phyloP scores from a whole-genome alignment of 1,140 invertebrate species.

The Pseudomyrmex sp. region DNA sequence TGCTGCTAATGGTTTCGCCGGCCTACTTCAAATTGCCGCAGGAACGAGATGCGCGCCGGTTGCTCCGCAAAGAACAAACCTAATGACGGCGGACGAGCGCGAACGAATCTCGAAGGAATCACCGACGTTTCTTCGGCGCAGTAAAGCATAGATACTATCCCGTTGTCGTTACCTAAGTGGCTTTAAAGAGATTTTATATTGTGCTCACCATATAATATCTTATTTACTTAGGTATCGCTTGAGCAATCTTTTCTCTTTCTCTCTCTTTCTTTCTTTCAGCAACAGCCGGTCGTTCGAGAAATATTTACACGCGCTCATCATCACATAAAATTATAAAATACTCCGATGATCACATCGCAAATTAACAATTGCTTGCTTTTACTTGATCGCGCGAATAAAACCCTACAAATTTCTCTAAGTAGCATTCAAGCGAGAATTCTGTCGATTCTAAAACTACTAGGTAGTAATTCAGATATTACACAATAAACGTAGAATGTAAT shows the following conservation, averaged over 20 bases:
- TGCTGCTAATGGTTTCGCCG: slow-evolving; percentile 59
- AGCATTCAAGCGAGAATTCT: not conserved
- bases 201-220: slow-evolving; percentile 31
- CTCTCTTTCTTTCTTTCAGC: not conserved
- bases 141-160: slow-evolving; percentile 26
- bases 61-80: slow-evolving; percentile 40
- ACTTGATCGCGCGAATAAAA: not conserved
- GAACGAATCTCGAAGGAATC: slow-evolving; percentile 29
- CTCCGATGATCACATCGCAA: not conserved
- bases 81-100: slow-evolving; percentile 56
- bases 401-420: not conserved
- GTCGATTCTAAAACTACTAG: not conserved
- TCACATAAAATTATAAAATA: not conserved
- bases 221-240: slow-evolving; percentile 1
- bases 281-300: not conserved
- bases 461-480: not conserved
- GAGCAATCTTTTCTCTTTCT: not conserved
- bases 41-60: slow-evolving; percentile 52
- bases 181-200: slow-evolving; percentile 32
- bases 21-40: slow-evolving; percentile 61
- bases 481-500: not conserved
- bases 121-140: not conserved
- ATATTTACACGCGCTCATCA: not conserved
- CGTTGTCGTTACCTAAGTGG: slow-evolving; percentile 43
- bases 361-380: not conserved